Evolutionary conservation across 1,140 invertebrate genomes (phyloP).

Genomic region (Alviniconcha marisindica): DNA sequence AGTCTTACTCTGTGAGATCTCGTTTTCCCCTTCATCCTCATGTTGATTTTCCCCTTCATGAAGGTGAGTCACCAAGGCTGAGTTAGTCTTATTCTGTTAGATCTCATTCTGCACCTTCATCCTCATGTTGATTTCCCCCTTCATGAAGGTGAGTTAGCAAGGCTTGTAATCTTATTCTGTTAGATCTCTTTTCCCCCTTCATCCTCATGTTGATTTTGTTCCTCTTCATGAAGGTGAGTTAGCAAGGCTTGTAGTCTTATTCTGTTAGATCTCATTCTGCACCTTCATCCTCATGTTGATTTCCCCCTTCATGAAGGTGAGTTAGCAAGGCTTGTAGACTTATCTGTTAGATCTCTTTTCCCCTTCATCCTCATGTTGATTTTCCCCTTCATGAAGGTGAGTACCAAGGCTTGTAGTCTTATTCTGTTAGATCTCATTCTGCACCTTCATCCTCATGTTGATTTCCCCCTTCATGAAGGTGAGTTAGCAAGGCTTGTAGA

Average conservation of each 20-base stretch:
- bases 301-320: constrained; percentile 85
- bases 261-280: too few relatives aligned
- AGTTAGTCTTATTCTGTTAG: too few relatives aligned
- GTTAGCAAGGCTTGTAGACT: neutral
- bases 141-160: constrained; percentile 77
- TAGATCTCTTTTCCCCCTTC: too few relatives aligned
- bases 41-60: constrained; percentile 90
- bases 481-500: constrained; percentile 23
- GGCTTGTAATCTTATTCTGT: too few relatives aligned
- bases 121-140: constrained; percentile 94
- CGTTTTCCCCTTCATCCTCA: constrained; percentile 98
- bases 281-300: constrained; percentile 98
- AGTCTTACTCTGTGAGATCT: neutral
- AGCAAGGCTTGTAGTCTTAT: too few relatives aligned
- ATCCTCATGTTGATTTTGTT: too few relatives aligned
- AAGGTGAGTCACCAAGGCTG: too few relatives aligned
- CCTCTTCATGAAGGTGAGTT: too few relatives aligned
- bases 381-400: constrained; percentile 85
- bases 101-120: constrained; percentile 98
- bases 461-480: constrained; percentile 87
- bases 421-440: too few relatives aligned
- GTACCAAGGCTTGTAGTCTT: too few relatives aligned
- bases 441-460: constrained; percentile 98
- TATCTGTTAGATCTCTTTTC: too few relatives aligned
- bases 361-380: constrained; percentile 96